phyloP scores from a whole-genome alignment of 2,888 invertebrate genomes.

The Orthonevra nobilis region DNA sequence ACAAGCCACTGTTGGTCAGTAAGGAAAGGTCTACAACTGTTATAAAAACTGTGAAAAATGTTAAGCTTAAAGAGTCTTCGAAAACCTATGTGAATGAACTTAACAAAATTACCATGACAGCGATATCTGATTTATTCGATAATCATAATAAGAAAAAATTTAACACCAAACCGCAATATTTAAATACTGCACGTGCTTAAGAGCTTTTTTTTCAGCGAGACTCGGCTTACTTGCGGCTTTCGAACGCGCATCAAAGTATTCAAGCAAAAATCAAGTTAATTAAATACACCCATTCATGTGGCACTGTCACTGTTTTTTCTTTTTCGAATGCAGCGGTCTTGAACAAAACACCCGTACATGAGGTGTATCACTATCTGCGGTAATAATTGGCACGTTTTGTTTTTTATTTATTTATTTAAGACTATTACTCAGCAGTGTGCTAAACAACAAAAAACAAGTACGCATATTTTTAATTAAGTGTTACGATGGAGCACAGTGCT shows the following conservation, averaged over 20 bases:
- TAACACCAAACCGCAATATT: constrained; percentile 25
- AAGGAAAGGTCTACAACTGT: too few species aligned
- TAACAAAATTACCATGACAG: too few species aligned
- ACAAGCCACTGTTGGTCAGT: too few species aligned
- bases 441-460: constrained; percentile 7
- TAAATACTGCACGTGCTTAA: background rate
- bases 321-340: constrained; percentile 28
- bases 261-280: too few species aligned
- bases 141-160: too few species aligned
- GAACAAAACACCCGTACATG: constrained; percentile 18
- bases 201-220: background rate
- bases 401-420: background rate
- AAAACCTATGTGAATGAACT: too few species aligned
- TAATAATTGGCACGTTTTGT: constrained; percentile 28
- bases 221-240: constrained; percentile 16
- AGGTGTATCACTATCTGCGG: constrained; percentile 18
- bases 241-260: background rate
- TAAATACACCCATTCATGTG: constrained; percentile 2
- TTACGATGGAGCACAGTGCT: constrained; percentile 16
- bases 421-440: too few species aligned
- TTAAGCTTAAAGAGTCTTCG: too few species aligned
- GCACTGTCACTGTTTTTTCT: background rate
- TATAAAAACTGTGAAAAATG: too few species aligned
- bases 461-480: constrained; percentile 21
- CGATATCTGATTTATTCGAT: too few species aligned